Evolutionary conservation across 2,888 invertebrate genomes (phyloP).

Genomic region (Ormyrus labotus): DNA sequence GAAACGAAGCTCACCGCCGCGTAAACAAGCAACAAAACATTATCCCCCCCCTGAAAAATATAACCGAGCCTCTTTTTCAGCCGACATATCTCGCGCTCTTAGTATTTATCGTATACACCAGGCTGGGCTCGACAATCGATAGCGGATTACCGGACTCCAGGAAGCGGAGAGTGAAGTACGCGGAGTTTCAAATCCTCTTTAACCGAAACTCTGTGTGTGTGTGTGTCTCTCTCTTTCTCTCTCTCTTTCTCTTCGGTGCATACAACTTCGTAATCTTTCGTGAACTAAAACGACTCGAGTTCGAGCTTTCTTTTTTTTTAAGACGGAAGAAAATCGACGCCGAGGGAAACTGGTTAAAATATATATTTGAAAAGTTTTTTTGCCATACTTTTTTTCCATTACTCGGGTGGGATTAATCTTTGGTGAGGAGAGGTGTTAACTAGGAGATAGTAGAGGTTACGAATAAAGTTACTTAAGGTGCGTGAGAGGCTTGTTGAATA

Average conservation of each 20-base stretch:
- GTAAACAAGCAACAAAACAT: too few relatives aligned
- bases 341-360: background rate
- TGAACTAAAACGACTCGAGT: constrained; percentile 12
- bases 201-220: constrained; percentile 10
- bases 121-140: constrained; percentile 40
- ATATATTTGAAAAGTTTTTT: too few relatives aligned
- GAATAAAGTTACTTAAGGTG: too few relatives aligned
- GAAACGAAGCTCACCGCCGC: too few relatives aligned
- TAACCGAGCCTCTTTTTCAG: too few relatives aligned
- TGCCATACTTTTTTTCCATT: too few relatives aligned
- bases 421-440: too few relatives aligned
- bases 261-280: constrained; percentile 31
- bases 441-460: too few relatives aligned
- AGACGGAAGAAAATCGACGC: background rate
- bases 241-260: background rate
- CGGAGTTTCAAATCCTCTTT: constrained; percentile 43
- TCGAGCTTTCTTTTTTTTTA: background rate
- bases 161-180: background rate
- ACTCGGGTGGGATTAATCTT: too few relatives aligned
- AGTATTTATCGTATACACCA: background rate
- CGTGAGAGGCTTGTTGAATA: too few relatives aligned
- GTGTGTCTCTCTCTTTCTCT: too few relatives aligned
- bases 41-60: too few relatives aligned
- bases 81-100: constrained; percentile 23
- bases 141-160: constrained; percentile 41